Percentiles rank a stretch among this genome's conserved stretches.
These are phyloP conservation scores for Dendrocincla tyrannina DNA, from an alignment of 2,797 vertebrate species.

Conservation along the genomic window DNA sequence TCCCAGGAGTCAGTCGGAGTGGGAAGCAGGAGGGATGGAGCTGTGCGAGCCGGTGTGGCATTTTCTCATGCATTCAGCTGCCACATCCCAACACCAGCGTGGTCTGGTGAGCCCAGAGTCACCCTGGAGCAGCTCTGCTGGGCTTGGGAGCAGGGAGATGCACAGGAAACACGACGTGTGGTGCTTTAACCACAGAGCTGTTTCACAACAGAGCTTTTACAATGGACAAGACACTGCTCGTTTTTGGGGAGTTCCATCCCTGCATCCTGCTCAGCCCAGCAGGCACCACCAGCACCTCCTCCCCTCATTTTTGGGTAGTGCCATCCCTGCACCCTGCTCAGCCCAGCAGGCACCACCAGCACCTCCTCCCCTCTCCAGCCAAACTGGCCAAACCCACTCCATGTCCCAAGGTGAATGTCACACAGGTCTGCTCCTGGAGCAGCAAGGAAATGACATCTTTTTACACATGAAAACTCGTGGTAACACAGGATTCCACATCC, in stretches of 20 bases:
- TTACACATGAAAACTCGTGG: not conserved
- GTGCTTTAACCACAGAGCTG: not conserved
- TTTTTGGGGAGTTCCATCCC: not conserved
- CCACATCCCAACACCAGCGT: not conserved
- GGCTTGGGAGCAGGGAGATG: not conserved
- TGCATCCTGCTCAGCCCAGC: not conserved
- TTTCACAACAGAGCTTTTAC: not conserved
- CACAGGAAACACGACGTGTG: not conserved
- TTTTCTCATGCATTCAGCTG: not conserved
- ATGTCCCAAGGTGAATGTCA: not conserved
- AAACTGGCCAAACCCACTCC: not conserved
- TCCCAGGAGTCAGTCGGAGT: fast-evolving
- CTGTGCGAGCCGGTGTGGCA: not conserved
- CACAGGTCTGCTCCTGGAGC: not conserved
- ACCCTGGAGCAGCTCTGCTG: not conserved
- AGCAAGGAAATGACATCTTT: not conserved
- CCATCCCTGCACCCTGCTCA: not conserved
- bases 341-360: not conserved
- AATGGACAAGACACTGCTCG: not conserved
- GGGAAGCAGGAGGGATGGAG: not conserved
- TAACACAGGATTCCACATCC: not conserved
- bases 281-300: not conserved
- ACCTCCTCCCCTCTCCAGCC: not conserved
- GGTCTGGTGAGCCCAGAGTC: not conserved
- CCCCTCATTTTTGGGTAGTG: not conserved